A percentile compares a stretch with the other conserved stretches of the same genome.
Conservation (phyloP, 2,888 invertebrate species). For the Pilophorus perplexus region DNA sequence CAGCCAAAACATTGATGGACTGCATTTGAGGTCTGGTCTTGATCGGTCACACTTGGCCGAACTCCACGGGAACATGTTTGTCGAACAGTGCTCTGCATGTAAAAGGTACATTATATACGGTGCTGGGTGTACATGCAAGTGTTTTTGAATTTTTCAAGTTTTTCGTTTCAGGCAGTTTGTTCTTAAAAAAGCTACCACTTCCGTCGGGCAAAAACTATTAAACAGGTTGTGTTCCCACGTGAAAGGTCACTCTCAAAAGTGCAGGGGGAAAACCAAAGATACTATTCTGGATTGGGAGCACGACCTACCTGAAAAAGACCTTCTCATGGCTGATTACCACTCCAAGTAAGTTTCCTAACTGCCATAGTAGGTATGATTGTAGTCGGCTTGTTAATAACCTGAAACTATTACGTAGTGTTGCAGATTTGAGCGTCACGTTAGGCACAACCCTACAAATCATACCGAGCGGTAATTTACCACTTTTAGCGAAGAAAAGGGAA, state of each 20-base stretch:
- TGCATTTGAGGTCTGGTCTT: slow-evolving; percentile 89
- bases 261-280: slow-evolving; percentile 83
- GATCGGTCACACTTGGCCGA: slow-evolving; percentile 78
- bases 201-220: slow-evolving; percentile 72
- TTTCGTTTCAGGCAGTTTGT: slow-evolving; percentile 68
- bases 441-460: slow-evolving; percentile 98
- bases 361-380: too few species aligned
- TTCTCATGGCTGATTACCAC: slow-evolving; percentile 79
- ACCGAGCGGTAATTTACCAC: slow-evolving; percentile 91
- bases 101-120: slow-evolving; percentile 64
- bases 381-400: too few species aligned
- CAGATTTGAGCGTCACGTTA: slow-evolving; percentile 89
- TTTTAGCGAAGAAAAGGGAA: slow-evolving; percentile 72
- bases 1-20: slow-evolving; percentile 97
- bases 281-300: slow-evolving; percentile 98
- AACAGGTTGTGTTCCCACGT: slow-evolving; percentile 65
- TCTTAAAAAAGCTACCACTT: slow-evolving; percentile 69
- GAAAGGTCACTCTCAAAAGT: slow-evolving; percentile 63
- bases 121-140: too few species aligned
- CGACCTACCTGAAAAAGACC: slow-evolving; percentile 81
- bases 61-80: slow-evolving; percentile 97
- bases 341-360: slow-evolving; percentile 62
- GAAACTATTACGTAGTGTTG: slow-evolving; percentile 65
- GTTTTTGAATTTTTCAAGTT: background rate
- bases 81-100: slow-evolving; percentile 89